Conservation (phyloP, 23 tunicate genomes). For the Clavelina lepadiformis region DNA sequence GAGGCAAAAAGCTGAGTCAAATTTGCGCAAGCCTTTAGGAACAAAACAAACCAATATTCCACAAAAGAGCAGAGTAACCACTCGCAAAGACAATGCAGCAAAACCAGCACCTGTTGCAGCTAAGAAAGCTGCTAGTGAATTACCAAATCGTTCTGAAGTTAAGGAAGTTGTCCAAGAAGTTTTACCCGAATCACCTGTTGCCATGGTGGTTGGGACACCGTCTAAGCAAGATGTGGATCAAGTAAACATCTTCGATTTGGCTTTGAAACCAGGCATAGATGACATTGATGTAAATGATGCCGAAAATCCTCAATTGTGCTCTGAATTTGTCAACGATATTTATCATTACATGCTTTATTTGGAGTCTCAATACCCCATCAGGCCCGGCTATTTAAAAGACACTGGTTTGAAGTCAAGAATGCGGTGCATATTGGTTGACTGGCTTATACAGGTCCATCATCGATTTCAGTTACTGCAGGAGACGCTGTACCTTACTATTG, state of each 20-base stretch:
- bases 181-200: background rate
- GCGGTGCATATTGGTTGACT: slow-evolving; percentile 95
- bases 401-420: slow-evolving; percentile 50
- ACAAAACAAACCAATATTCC: slow-evolving; percentile 25
- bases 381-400: slow-evolving; percentile 44
- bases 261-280: slow-evolving; percentile 38
- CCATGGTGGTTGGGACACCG: slow-evolving; percentile 41
- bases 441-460: slow-evolving; percentile 98
- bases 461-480: slow-evolving; percentile 91
- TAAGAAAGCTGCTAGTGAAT: slow-evolving; percentile 11
- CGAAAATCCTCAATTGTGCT: slow-evolving; percentile 82
- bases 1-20: slow-evolving; percentile 32
- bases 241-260: slow-evolving; percentile 47
- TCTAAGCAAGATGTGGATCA: background rate
- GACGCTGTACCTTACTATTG: slow-evolving; percentile 90
- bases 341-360: slow-evolving; percentile 89
- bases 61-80: background rate
- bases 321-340: slow-evolving; percentile 90
- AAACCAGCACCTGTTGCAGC: slow-evolving; percentile 14
- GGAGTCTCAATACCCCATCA: slow-evolving; percentile 57
- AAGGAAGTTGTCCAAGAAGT: background rate
- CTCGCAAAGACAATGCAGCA: slow-evolving; percentile 4
- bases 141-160: slow-evolving; percentile 4
- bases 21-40: slow-evolving; percentile 40
- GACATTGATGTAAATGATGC: slow-evolving; percentile 74